Percentiles rank a stretch among this genome's conserved stretches.
These are phyloP conservation scores for Sialia sialis DNA, from an alignment of 2,113 vertebrate species.

Conservation along the genomic window DNA sequence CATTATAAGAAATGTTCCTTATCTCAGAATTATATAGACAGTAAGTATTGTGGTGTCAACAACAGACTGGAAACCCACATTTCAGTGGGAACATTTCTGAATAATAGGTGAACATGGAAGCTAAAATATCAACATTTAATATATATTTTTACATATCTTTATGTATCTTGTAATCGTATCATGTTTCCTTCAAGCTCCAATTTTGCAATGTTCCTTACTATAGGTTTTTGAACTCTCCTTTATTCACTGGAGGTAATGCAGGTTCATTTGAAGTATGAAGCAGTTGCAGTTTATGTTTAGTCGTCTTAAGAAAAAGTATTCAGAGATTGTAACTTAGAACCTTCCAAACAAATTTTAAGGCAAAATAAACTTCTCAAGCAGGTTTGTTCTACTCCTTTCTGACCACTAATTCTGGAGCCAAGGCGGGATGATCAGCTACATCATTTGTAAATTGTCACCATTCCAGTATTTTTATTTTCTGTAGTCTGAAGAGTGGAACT, in stretches of 20 bases:
- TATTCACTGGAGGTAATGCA: not conserved
- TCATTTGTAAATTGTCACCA: not conserved
- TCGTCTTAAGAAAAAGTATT: not conserved
- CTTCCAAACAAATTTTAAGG: fast-evolving
- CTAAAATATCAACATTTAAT: not conserved
- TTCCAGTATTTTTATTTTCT: not conserved
- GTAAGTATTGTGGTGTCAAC: not conserved
- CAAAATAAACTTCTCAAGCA: not conserved
- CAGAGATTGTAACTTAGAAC: not conserved
- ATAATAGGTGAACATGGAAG: not conserved
- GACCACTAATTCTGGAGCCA: not conserved
- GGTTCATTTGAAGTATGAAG: not conserved
- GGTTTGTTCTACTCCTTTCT: not conserved
- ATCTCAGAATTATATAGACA: not conserved
- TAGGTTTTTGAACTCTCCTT: fast-evolving
- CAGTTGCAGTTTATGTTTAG: not conserved
- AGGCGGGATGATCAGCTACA: not conserved
- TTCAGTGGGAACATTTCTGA: not conserved
- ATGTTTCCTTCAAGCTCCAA: not conserved
- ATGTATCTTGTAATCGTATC: not conserved
- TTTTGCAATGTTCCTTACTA: not conserved
- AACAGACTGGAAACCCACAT: not conserved
- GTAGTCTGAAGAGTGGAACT: not conserved
- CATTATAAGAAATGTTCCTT: not conserved
- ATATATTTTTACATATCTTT: not conserved